Evolutionary conservation across 2,113 vertebrate genomes (phyloP).

Genomic region (Gila orcuttii): DNA sequence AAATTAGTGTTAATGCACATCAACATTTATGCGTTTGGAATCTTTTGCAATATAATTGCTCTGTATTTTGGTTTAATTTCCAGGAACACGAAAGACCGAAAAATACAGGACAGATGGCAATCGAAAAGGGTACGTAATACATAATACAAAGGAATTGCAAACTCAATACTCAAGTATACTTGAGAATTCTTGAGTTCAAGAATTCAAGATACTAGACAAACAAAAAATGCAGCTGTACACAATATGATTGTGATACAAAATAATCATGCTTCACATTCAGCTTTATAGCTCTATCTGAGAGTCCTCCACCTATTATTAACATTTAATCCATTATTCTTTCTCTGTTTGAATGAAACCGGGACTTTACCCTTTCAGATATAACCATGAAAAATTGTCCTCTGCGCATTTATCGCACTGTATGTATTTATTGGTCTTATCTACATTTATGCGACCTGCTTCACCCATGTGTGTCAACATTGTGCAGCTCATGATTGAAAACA

Average conservation of each 20-base stretch:
- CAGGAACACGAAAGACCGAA: conserved; percentile 26
- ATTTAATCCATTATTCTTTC: conserved; percentile 22
- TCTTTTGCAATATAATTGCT: neutral
- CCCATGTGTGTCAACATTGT: neutral
- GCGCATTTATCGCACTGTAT: conserved; percentile 10
- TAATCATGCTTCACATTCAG: neutral
- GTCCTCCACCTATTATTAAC: neutral
- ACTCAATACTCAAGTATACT: neutral
- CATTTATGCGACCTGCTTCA: neutral
- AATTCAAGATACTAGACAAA: neutral
- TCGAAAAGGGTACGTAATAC: conserved; percentile 35
- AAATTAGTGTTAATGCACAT: conserved; percentile 4
- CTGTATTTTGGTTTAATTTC: conserved; percentile 23
- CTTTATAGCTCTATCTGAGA: neutral
- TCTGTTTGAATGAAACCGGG: conserved; percentile 17
- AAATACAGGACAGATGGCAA: neutral
- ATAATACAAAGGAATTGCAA: neutral
- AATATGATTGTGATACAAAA: neutral
- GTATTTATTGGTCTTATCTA: neutral
- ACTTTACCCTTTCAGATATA: conserved; percentile 40
- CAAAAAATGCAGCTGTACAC: neutral
- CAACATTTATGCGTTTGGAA: neutral
- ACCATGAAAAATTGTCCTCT: conserved; percentile 2
- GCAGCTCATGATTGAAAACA: neutral
- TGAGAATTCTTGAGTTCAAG: neutral